These are phyloP conservation scores for Diarsia mendica DNA, from an alignment of 2,888 invertebrate species.

Conservation along the genomic window DNA sequence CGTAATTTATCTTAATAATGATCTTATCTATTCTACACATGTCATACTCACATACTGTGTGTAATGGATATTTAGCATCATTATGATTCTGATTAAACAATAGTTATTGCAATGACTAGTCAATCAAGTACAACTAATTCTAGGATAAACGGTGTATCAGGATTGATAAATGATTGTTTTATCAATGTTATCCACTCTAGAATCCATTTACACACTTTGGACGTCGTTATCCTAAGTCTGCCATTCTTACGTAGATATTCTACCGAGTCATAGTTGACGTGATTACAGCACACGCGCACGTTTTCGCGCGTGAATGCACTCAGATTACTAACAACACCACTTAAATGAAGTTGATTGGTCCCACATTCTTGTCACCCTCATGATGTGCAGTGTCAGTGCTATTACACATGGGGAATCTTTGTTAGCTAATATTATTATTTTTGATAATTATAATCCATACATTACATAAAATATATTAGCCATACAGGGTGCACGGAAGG, in stretches of 20 bases:
- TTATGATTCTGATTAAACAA: constrained; percentile 8
- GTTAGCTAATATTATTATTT: neutral
- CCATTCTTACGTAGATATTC: neutral
- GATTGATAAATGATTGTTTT: constrained; percentile 5
- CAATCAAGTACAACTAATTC: neutral
- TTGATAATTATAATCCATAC: neutral
- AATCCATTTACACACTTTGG: neutral
- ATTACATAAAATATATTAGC: too few species aligned
- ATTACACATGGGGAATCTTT: too few species aligned
- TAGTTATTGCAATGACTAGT: constrained; percentile 5
- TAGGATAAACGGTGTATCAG: neutral
- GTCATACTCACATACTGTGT: neutral
- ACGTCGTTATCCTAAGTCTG: neutral
- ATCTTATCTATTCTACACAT: neutral
- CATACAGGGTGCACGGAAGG: too few species aligned
- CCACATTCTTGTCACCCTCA: neutral
- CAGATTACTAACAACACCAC: neutral
- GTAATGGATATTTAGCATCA: neutral
- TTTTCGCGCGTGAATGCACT: neutral
- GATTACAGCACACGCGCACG: neutral
- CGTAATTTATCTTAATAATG: neutral
- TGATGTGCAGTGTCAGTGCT: neutral
- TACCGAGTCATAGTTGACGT: neutral
- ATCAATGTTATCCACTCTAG: constrained; percentile 11
- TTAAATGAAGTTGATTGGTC: neutral